phyloP scores from a whole-genome alignment of 1,140 invertebrate species.

The Aphelenchoides fujianensis region DNA sequence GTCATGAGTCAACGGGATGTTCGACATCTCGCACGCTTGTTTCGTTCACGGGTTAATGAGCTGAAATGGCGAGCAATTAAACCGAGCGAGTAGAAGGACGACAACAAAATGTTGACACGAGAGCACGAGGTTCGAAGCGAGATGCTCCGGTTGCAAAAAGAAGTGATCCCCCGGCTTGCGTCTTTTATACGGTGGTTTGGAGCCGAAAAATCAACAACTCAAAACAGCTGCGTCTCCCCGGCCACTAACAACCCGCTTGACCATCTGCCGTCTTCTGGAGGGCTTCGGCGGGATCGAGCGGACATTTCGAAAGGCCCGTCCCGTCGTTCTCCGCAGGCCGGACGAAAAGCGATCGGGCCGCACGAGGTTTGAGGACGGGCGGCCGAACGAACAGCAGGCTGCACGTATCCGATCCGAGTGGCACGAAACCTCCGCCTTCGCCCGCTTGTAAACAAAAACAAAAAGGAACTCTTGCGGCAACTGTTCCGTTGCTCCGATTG shows the following conservation, averaged over 20 bases:
- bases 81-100: too few relatives aligned
- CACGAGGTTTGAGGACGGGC: not conserved
- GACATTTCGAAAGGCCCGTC: not conserved
- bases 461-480: not conserved
- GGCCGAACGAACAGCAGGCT: not conserved
- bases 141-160: not conserved
- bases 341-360: not conserved
- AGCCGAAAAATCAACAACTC: not conserved
- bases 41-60: not conserved
- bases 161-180: not conserved
- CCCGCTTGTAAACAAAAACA: not conserved
- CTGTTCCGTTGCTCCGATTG: too few relatives aligned
- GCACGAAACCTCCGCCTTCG: not conserved
- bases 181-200: not conserved
- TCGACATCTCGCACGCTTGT: not conserved
- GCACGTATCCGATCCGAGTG: not conserved
- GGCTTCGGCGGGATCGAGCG: not conserved
- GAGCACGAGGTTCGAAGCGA: not conserved
- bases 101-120: not conserved
- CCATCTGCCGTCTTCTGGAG: not conserved
- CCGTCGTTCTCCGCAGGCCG: not conserved
- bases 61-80: slow-evolving; percentile 4
- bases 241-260: not conserved
- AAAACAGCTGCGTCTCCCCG: not conserved
- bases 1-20: slow-evolving; percentile 16